Evolutionary conservation across 2,797 vertebrate genomes (phyloP), one percentile per base, ranked within the genome.

Genomic region (Sebastes variabilis): DNA sequence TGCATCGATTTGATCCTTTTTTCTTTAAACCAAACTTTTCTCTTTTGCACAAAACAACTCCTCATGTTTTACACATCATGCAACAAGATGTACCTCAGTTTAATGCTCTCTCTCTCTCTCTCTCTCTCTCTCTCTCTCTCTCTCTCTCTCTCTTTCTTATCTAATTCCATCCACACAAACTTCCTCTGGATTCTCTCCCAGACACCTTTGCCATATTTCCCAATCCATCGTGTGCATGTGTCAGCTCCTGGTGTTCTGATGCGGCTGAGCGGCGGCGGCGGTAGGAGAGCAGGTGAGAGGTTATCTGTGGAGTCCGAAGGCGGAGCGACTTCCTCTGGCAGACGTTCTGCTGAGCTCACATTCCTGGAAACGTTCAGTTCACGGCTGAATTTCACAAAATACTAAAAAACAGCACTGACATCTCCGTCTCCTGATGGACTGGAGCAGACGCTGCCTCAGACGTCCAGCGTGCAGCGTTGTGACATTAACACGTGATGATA

Each of bases 311-410:
- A 34, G 25, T 20, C 2, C 13, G 49, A 30, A 42, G 76, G 60
- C 61, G 75, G 62, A 5, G 62, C 42, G 0, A 66, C 73, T 90
- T 88, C 90, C 82, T 89, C 56, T 81, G 79, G 78, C 60, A 38
- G 38, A 38, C 24, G 36, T 46, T 83, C 72, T 84, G 87, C 87
- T 88, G 85, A 87, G 65, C 58, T 2, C 38, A 22, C 38, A 55
- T 90, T 90, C 72, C 87, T 80, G 83, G 80, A 80, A 88, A 64
- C 8, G 10, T 6, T 6, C 11, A n/a, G 38, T 36, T 79, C 22
- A 30, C 0, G 34, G 42, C 62, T 64, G n/a, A 56, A 66, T 36
- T n/a, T 10, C 10, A 32, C 34, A 22, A 29, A 32, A n/a, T 6
- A 18, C 22, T 42, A 14, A 24, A 61, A 27, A 22, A 59, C 10